A percentile compares a stretch with the other conserved stretches of the same genome.
Evolutionary conservation across 2,113 vertebrate species (phyloP).

Genomic region (Lates calcarifer): DNA sequence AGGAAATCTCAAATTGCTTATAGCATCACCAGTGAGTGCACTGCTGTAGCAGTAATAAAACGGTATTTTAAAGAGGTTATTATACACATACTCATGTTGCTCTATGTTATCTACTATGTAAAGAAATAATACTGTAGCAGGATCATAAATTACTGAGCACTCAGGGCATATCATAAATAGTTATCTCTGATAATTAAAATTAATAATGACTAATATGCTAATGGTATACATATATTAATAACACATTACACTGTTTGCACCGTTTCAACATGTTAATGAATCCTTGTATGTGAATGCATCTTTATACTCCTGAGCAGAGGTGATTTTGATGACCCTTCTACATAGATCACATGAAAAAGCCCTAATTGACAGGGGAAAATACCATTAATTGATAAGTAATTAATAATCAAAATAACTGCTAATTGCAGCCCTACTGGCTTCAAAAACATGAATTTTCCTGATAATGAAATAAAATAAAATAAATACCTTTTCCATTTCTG

Average conservation of each 20-base stretch:
- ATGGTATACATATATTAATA: no score
- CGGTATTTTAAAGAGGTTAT: background rate
- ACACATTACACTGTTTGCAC: background rate
- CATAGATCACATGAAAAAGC: background rate
- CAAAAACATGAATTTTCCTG: background rate
- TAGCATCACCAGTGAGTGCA: background rate
- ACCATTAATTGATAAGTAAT: background rate
- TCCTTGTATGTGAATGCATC: background rate
- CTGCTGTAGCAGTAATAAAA: background rate
- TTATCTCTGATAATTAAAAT: background rate
- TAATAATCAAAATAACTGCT: background rate
- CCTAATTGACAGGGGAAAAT: background rate
- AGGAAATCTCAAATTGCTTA: background rate
- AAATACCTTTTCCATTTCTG: background rate
- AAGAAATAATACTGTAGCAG: conserved; percentile 5
- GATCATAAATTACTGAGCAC: conserved; percentile 7
- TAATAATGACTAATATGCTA: background rate
- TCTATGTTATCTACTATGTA: background rate
- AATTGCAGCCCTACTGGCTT: background rate
- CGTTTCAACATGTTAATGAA: conserved; percentile 5
- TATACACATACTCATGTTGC: no score
- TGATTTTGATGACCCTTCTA: background rate
- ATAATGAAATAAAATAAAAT: background rate
- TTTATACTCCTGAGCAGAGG: background rate
- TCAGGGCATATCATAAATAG: conserved; percentile 2